phyloP scores from a whole-genome alignment of 2,888 invertebrate genomes.

The Eilema depressum region DNA sequence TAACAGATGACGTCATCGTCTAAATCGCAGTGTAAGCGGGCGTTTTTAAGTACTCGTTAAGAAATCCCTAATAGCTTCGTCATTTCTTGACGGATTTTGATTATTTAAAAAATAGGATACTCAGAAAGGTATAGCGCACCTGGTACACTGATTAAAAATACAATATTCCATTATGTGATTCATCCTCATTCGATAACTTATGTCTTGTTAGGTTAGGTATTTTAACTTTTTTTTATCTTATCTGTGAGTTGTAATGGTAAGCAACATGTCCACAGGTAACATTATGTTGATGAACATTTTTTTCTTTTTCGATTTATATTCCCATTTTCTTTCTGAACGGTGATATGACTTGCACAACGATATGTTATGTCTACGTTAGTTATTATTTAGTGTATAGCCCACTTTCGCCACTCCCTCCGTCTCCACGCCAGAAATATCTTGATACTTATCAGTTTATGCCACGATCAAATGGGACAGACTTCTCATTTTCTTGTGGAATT shows the following conservation, averaged over 20 bases:
- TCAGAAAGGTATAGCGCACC: no score
- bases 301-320: not conserved
- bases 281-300: not conserved
- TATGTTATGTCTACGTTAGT: slow-evolving; percentile 48
- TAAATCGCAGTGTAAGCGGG: no score
- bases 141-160: no score
- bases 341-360: not conserved
- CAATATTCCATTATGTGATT: no score
- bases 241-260: not conserved
- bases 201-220: not conserved
- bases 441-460: slow-evolving; percentile 41
- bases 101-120: no score
- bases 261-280: not conserved
- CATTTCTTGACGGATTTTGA: no score
- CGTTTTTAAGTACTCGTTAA: no score
- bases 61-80: no score
- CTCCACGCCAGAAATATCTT: slow-evolving; percentile 34
- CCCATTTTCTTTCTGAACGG: not conserved
- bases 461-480: slow-evolving; percentile 57
- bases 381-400: slow-evolving; percentile 52
- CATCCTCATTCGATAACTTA: not conserved
- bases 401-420: slow-evolving; percentile 42
- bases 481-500: slow-evolving; percentile 13
- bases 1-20: no score
- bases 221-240: not conserved